Evolutionary conservation across 1,140 invertebrate species (phyloP).

Genomic region (Drosophila pachea): DNA sequence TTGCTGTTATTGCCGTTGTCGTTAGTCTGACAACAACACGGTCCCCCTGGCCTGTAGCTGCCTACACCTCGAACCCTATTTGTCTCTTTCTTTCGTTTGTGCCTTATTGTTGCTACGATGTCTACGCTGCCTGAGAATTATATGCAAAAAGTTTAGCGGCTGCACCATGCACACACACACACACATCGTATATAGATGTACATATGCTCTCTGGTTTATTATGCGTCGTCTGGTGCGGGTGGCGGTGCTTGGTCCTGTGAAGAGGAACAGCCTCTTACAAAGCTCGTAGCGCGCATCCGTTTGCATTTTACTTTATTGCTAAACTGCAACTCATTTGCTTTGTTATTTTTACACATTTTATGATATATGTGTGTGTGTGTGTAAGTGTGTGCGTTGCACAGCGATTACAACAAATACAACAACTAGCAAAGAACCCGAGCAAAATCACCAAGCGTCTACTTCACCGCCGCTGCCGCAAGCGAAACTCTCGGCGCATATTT

Average conservation of each 20-base stretch:
- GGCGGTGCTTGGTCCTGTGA: constrained; percentile 27
- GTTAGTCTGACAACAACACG: constrained; percentile 2
- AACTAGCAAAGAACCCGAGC: constrained; percentile 18
- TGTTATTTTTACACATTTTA: constrained; percentile 75
- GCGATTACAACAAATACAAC: constrained; percentile 27
- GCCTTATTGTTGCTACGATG: constrained; percentile 17
- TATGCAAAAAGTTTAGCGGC: constrained; percentile 32
- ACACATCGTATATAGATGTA: constrained; percentile 1
- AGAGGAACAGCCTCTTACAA: constrained; percentile 26
- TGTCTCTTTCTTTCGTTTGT: not conserved
- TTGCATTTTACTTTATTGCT: constrained; percentile 54
- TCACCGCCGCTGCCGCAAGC: constrained; percentile 28
- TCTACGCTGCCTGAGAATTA: constrained; percentile 26
- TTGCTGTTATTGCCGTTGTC: constrained; percentile 20
- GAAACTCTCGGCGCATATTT: constrained; percentile 59
- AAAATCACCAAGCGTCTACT: constrained; percentile 46
- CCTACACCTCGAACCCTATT: not conserved
- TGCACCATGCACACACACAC: constrained; percentile 11
- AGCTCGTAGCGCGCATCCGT: constrained; percentile 55
- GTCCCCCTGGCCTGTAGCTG: too few relatives aligned
- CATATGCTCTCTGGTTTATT: constrained; percentile 56
- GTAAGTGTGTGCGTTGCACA: constrained; percentile 45
- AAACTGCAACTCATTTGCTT: constrained; percentile 68
- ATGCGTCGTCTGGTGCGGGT: constrained; percentile 64
- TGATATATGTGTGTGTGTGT: constrained; percentile 3